Base-by-base conservation (phyloP, 2,797 vertebrate species). In the Danio choprae region DNA sequence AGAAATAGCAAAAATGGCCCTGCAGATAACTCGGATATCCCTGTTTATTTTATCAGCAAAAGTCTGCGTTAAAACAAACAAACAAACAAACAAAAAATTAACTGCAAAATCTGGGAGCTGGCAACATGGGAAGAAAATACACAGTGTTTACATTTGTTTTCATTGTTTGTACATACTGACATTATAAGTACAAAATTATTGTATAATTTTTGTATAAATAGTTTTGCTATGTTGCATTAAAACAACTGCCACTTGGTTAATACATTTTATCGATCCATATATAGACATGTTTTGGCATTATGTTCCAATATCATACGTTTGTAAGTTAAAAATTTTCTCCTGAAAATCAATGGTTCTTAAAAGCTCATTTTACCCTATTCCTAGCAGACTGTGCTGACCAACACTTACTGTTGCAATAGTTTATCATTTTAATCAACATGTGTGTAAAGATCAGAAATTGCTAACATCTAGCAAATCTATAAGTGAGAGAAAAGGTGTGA, bases 361-460 rank as follows among this genome's bases (percentile, higher is more conserved):
- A 29, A 29, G 1, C 80, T 18, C 40, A 75, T 62, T 75, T 72
- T 71, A 22, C 38, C 59, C 43, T 16, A 15, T 81, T 10, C 56
- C 46, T 51, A 55, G 60, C 11, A 75, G 20, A 10, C 46, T 93
- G 90, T 92, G 91, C 86, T 84, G 81, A 77, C 73, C 29, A 74
- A 81, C 48, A 85, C 91, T 93, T 91, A 93, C 91, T 89, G 89
- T 90, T 86, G 80, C 81, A 81, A 29, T 51, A 90, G 90, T 94
- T 93, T 91, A 93, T 94, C 92, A 94, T 94, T 93, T 93, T 94
- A 92, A 94, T 94, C 91, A 92, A 93, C 93, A 93, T 94, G 94
- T 94, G 92, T 91, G 89, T 86, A 87, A 91, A 91, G 92, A 90
- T 91, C 92, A 92, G 88, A 86, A 89, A 90, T 72, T 79, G 84